A percentile compares a stretch with the other conserved stretches of the same genome.
These are phyloP conservation scores for Blera fallax DNA, from an alignment of 2,888 invertebrate genomes.

Conservation along the genomic window DNA sequence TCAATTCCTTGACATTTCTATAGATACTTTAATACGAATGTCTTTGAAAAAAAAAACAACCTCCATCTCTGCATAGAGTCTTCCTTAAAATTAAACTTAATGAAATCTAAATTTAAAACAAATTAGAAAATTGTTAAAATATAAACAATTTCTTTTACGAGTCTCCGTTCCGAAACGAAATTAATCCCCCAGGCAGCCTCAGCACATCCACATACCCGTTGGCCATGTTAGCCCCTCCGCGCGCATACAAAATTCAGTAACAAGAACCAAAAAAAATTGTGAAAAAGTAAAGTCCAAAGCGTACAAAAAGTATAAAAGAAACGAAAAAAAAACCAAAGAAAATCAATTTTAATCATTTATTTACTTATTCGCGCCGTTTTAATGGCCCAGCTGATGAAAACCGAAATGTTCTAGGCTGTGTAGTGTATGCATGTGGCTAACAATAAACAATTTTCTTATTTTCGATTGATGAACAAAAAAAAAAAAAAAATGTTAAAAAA, in stretches of 20 bases:
- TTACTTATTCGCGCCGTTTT: constrained; percentile 25
- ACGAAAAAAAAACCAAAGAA: background rate
- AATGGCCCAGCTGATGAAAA: constrained; percentile 45
- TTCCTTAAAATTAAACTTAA: constrained; percentile 18
- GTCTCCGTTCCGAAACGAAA: background rate
- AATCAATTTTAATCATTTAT: constrained; percentile 34
- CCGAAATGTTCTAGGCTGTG: constrained; percentile 17
- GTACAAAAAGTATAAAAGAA: background rate
- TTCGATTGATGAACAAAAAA: background rate
- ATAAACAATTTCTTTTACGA: constrained; percentile 21
- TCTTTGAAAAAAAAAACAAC: background rate
- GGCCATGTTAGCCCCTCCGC: background rate
- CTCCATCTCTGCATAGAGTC: background rate
- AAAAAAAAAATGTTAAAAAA: background rate
- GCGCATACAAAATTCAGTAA: background rate
- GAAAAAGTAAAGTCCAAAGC: background rate
- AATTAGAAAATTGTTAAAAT: constrained; percentile 29
- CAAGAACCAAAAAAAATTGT: background rate
- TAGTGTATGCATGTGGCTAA: constrained; percentile 13
- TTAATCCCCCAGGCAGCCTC: background rate
- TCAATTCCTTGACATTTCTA: too few relatives aligned
- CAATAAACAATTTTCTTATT: constrained; percentile 20
- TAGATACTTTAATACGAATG: too few relatives aligned
- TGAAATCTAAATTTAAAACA: constrained; percentile 27
- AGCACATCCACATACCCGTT: background rate